Evolutionary conservation across 2,888 invertebrate species (phyloP).

Genomic region (Meta bourneti): DNA sequence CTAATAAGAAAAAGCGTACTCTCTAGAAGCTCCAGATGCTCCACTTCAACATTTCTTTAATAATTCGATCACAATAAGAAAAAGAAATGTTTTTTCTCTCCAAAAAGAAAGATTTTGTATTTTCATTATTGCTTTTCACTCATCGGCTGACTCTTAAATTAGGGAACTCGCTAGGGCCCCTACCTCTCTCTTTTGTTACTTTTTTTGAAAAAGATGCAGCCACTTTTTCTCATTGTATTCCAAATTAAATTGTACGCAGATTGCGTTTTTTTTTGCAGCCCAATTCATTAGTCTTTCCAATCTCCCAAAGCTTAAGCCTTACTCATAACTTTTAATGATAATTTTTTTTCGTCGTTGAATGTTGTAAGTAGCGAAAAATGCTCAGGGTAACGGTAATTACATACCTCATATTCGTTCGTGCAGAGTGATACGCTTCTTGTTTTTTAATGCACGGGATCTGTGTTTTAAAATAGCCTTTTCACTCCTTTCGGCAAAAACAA

Average conservation of each 20-base stretch:
- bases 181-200: background rate
- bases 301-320: background rate
- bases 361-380: background rate
- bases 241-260: slow-evolving; percentile 15
- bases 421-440: background rate
- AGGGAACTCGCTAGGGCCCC: background rate
- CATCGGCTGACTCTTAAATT: background rate
- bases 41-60: slow-evolving; percentile 20
- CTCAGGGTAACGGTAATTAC: background rate
- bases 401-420: background rate
- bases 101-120: background rate
- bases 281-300: slow-evolving; percentile 19
- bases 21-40: slow-evolving; percentile 1
- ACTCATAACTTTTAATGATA: background rate
- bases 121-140: slow-evolving; percentile 36
- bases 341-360: background rate
- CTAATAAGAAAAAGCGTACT: slow-evolving; percentile 15
- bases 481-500: background rate
- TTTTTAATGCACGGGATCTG: background rate
- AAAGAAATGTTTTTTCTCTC: background rate
- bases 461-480: background rate
- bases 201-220: background rate
- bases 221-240: slow-evolving; percentile 19
- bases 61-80: slow-evolving; percentile 14
- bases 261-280: background rate